Evolutionary conservation across 2,888 invertebrate genomes (phyloP).

Genomic region (Scaptodrosophila latifasciaeformis): DNA sequence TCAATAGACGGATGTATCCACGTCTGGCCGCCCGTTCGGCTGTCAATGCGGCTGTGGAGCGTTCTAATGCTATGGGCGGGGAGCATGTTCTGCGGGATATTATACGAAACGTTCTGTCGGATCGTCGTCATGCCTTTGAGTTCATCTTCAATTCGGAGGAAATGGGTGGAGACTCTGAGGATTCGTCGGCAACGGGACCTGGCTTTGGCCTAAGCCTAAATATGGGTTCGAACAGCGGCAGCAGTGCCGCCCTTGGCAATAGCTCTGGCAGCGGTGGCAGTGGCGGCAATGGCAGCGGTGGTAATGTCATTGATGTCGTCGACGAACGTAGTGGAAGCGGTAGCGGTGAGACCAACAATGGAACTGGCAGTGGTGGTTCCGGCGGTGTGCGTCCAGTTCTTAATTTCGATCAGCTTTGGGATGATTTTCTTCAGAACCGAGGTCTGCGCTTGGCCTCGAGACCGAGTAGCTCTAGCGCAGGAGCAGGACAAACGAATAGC

Average conservation of each 20-base stretch:
- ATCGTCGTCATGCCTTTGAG: constrained; percentile 63
- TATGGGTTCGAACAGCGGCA: too few relatives aligned
- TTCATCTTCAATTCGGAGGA: constrained; percentile 67
- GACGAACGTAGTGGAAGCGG: constrained; percentile 38
- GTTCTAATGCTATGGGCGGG: constrained; percentile 35
- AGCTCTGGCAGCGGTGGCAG: not conserved
- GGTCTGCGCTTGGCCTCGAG: constrained; percentile 51
- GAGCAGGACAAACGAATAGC: constrained; percentile 28
- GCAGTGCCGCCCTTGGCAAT: constrained; percentile 8
- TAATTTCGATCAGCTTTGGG: constrained; percentile 62
- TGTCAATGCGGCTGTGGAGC: constrained; percentile 34
- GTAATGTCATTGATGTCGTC: constrained; percentile 24
- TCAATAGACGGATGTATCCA: constrained; percentile 58
- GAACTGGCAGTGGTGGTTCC: not conserved
- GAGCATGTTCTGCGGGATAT: constrained; percentile 63
- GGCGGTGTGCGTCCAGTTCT: constrained; percentile 43
- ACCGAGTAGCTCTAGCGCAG: constrained; percentile 31
- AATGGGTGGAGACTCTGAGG: constrained; percentile 60
- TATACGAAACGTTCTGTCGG: constrained; percentile 61
- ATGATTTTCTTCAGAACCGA: constrained; percentile 62
- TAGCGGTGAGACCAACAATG: constrained; percentile 8
- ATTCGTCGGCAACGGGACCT: constrained; percentile 21
- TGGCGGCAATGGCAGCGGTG: constrained; percentile 5
- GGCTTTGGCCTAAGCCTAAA: too few relatives aligned
- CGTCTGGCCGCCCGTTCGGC: constrained; percentile 44